These are phyloP conservation scores for roundworm (Caenorhabditis elegans) DNA, from an alignment of 1,140 invertebrate species.

Conservation along the genomic window WBcel235 BX284605.5:16195501-16196000, in stretches of 20 bases:
- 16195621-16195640: no score
- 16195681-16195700: no score
- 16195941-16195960: conserved; percentile 95
- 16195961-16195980: conserved; percentile 98
- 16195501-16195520: no score
- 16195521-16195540: no score
- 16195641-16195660: no score
- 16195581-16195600: no score
- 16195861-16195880: conserved; percentile 95
- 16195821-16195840: conserved; percentile 88
- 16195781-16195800: conserved; percentile 99
- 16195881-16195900: conserved; percentile 90
- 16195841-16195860: conserved; percentile 95
- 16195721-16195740: conserved; percentile 99
- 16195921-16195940: conserved; percentile 90
- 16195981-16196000: conserved; percentile 86
- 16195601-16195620: no score
- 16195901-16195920: conserved; percentile 92
- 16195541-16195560: no score
- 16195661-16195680: no score
- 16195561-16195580: no score
- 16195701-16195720: conserved; percentile 81
- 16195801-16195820: conserved; percentile 78
- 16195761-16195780: conserved; percentile 99
- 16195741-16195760: conserved; percentile 92